Evolutionary conservation across 2,113 vertebrate species (phyloP), one percentile per base, ranked within the genome.

Genomic region (Melanostigma gelatinosum): DNA sequence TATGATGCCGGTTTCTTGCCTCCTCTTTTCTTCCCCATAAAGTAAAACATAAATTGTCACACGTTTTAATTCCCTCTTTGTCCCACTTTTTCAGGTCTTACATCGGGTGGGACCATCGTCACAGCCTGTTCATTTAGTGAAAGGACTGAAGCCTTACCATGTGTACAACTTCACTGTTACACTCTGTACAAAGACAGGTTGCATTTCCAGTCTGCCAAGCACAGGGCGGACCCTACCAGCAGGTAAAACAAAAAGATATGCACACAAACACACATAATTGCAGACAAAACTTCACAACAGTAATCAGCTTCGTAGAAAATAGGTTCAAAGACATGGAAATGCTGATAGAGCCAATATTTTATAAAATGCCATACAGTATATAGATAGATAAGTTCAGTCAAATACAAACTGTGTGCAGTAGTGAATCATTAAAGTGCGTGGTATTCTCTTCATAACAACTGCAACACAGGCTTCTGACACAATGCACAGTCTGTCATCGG

Each of bases 121-220:
- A 70, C 89, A 94, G 2, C 87, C 91, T 8, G 93, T 84, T 75
- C 96, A 95, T 12, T 0, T 93, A 4, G 95, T 82, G 3, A 83
- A 67, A 8, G 96, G 93, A 72, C 83, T 98, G 84, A 95, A 96
- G 88, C 95, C 97, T 24, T 97, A 96, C 73, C 88, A 83, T 18
- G 78, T 22, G 0, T 98, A 98, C 85, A 93, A 87, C 88, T 97
- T 98, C 22, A 96, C 96, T 29, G 32, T 98, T 60, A 96, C 96
- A 15, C 83, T 98, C 83, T 99, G 97, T 93, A 97, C 96, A 85
- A 94, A 89, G 73, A 66, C 93, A 18, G 97, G 95, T 2, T 99
- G 97, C 83, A 89, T 96, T 32, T 95, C 91, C 85, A 98, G 97
- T 75, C 82, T 91, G 63, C 90, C 94, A 0, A 93, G 92, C 87